Evolutionary conservation across 2,797 vertebrate genomes (phyloP).

Genomic region (Corythornis leucogaster): DNA sequence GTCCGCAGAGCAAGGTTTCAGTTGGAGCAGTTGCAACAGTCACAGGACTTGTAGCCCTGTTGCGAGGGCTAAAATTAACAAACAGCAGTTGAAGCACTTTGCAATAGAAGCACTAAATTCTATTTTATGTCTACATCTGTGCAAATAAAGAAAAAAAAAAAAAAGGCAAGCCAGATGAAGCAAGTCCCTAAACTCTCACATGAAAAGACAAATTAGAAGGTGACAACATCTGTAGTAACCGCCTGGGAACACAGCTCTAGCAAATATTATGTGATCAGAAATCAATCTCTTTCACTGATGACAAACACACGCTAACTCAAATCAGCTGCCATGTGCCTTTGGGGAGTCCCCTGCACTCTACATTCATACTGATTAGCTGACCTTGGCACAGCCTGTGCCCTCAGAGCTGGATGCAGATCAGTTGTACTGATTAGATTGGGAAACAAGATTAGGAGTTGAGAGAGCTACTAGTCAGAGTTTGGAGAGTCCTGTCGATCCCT

Average conservation of each 20-base stretch:
- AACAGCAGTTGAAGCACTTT: neutral
- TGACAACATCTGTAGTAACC: neutral
- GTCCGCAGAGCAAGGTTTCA: neutral
- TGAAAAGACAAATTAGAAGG: neutral
- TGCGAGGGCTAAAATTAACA: neutral
- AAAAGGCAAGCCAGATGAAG: neutral
- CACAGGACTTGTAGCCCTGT: neutral
- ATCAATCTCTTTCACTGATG: neutral
- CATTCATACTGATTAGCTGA: neutral
- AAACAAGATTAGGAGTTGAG: accelerated
- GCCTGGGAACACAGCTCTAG: neutral
- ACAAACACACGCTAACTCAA: neutral
- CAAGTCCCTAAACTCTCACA: neutral
- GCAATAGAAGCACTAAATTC: neutral
- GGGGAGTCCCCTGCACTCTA: neutral
- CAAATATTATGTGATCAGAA: neutral
- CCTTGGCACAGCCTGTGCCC: neutral
- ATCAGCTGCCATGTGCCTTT: neutral
- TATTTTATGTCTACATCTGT: neutral
- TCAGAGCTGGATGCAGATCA: neutral
- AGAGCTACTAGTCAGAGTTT: neutral
- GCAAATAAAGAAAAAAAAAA: neutral
- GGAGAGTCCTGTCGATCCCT: accelerated
- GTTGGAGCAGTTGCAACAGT: neutral
- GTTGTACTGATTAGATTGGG: neutral